Evolutionary conservation across 1,140 invertebrate species (phyloP).

Genomic region (Ylistrum balloti): DNA sequence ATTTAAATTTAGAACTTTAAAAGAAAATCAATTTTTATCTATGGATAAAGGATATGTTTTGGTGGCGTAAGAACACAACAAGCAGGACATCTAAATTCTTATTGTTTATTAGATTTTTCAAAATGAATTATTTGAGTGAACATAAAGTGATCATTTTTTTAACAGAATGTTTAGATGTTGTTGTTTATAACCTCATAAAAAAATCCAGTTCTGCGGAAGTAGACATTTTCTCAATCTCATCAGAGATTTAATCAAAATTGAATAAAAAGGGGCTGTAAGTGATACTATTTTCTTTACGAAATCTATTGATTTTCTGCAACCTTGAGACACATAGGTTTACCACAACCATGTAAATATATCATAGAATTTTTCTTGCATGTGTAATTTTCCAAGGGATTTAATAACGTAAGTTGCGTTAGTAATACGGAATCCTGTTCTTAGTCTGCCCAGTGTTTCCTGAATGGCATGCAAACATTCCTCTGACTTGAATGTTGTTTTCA

Average conservation of each 20-base stretch:
- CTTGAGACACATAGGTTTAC: conserved; percentile 7
- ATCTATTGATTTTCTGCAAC: background rate
- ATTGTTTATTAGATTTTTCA: background rate
- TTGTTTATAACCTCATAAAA: background rate
- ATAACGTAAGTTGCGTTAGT: background rate
- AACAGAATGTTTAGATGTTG: background rate
- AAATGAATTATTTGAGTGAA: background rate
- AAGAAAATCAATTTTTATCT: too few species aligned
- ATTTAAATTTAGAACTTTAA: too few species aligned
- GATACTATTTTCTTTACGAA: background rate
- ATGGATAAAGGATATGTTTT: too few species aligned
- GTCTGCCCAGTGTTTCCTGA: background rate
- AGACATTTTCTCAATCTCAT: background rate
- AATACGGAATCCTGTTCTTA: background rate
- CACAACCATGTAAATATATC: background rate
- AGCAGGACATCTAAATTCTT: too few species aligned
- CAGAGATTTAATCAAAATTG: conserved; percentile 5
- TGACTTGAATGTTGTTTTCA: conserved; percentile 13
- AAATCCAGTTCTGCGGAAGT: background rate
- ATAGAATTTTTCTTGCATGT: conserved; percentile 14
- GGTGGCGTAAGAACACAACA: too few species aligned
- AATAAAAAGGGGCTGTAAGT: background rate
- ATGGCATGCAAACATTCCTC: background rate
- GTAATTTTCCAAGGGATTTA: background rate
- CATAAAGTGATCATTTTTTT: background rate